A percentile compares a stretch with the other conserved stretches of the same genome.
Evolutionary conservation across 1,140 invertebrate species (phyloP).

Genomic region (Mercenaria mercenaria): DNA sequence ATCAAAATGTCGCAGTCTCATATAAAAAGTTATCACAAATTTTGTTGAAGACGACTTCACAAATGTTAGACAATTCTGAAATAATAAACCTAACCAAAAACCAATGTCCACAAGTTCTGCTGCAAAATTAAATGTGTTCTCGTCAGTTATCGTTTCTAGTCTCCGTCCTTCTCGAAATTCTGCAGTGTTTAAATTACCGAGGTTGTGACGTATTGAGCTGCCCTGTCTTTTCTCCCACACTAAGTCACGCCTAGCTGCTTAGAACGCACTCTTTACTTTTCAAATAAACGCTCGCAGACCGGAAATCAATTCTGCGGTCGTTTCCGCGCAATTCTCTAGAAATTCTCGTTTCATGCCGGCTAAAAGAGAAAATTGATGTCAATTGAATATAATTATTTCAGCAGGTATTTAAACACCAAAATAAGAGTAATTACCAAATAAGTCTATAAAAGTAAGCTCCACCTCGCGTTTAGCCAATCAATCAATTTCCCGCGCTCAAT

Average conservation of each 20-base stretch:
- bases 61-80: not conserved
- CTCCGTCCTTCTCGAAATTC: slow-evolving; percentile 13
- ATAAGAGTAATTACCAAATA: slow-evolving; percentile 48
- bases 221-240: not conserved
- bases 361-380: slow-evolving; percentile 52
- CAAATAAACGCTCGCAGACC: not conserved
- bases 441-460: slow-evolving; percentile 46
- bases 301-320: slow-evolving; percentile 22
- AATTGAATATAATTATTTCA: slow-evolving; percentile 42
- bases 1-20: not conserved
- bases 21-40: not conserved
- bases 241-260: slow-evolving; percentile 40
- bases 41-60: not conserved
- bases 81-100: not conserved
- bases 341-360: slow-evolving; percentile 1
- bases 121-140: not conserved
- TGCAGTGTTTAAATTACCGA: slow-evolving; percentile 39
- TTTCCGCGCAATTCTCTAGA: not conserved
- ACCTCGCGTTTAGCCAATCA: slow-evolving; percentile 40
- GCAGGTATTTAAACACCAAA: slow-evolving; percentile 37
- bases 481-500: slow-evolving; percentile 38
- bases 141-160: not conserved
- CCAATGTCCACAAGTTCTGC: not conserved
- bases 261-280: not conserved
- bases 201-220: slow-evolving; percentile 7